Evolutionary conservation across 1,140 invertebrate species (phyloP).

Genomic region (Heterodera schachtii): DNA sequence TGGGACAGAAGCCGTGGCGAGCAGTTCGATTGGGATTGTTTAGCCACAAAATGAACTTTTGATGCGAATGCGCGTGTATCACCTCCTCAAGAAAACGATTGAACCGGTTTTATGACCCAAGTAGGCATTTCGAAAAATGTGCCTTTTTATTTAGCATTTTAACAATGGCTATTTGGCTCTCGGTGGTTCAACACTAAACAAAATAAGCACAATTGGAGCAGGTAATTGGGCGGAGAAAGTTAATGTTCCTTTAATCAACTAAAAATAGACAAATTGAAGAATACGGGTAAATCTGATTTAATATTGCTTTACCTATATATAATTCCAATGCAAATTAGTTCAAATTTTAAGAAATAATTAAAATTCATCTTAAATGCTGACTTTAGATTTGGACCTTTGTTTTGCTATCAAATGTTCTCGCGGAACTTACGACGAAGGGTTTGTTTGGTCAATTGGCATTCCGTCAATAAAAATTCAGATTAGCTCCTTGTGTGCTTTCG

Average conservation of each 20-base stretch:
- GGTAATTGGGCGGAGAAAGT: neutral
- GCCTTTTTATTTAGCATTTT: conserved; percentile 2
- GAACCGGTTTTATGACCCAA: conserved; percentile 7
- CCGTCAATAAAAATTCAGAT: neutral
- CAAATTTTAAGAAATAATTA: too few species aligned
- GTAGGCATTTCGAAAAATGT: neutral
- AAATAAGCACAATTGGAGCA: conserved; percentile 35
- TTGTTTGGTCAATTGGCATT: conserved; percentile 8
- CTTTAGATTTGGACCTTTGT: conserved; percentile 40
- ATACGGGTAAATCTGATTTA: too few species aligned
- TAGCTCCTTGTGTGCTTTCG: conserved; percentile 15
- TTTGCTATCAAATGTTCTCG: conserved; percentile 31
- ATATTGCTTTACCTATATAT: too few species aligned
- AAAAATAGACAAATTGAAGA: too few species aligned
- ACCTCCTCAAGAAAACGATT: conserved; percentile 5
- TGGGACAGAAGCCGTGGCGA: neutral
- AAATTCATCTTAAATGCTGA: neutral
- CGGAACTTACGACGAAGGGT: conserved; percentile 33
- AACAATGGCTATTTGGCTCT: conserved; percentile 33
- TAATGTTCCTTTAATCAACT: neutral
- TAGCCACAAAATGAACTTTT: neutral
- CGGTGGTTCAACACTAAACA: conserved; percentile 40
- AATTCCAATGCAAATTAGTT: too few species aligned
- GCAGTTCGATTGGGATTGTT: neutral
- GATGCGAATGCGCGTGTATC: neutral